These are phyloP conservation scores for Octopus bimaculoides DNA, from an alignment of 1,140 invertebrate species.

Conservation along the genomic window DNA sequence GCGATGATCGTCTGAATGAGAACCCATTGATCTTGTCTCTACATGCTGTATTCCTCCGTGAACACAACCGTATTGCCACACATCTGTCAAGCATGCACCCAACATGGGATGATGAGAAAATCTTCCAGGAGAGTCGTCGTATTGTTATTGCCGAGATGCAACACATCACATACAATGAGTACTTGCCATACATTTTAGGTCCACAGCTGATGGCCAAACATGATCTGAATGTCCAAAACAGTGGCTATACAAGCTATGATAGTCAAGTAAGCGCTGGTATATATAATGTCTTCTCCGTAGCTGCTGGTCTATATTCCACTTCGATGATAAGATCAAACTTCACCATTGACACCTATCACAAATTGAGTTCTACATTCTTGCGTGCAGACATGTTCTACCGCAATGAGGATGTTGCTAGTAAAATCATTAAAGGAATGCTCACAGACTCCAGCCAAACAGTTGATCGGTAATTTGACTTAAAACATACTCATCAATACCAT, in stretches of 20 bases:
- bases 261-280: conserved; percentile 72
- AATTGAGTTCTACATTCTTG: background rate
- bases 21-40: conserved; percentile 76
- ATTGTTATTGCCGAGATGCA: conserved; percentile 95
- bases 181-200: conserved; percentile 83
- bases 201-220: conserved; percentile 62
- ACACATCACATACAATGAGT: conserved; percentile 89
- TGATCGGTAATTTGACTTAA: background rate
- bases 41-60: conserved; percentile 93
- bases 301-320: conserved; percentile 58
- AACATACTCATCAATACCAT: no score
- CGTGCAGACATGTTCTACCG: background rate
- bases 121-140: conserved; percentile 81
- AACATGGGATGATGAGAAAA: conserved; percentile 83
- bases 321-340: background rate
- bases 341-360: background rate
- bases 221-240: conserved; percentile 69
- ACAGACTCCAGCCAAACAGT: background rate
- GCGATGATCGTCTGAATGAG: conserved; percentile 67
- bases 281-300: conserved; percentile 68
- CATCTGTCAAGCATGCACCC: conserved; percentile 76
- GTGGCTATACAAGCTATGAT: conserved; percentile 64
- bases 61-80: conserved; percentile 87
- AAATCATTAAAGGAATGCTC: background rate
- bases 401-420: background rate